Conservation (phyloP, 2,797 vertebrate species). For the Channa striata region DNA sequence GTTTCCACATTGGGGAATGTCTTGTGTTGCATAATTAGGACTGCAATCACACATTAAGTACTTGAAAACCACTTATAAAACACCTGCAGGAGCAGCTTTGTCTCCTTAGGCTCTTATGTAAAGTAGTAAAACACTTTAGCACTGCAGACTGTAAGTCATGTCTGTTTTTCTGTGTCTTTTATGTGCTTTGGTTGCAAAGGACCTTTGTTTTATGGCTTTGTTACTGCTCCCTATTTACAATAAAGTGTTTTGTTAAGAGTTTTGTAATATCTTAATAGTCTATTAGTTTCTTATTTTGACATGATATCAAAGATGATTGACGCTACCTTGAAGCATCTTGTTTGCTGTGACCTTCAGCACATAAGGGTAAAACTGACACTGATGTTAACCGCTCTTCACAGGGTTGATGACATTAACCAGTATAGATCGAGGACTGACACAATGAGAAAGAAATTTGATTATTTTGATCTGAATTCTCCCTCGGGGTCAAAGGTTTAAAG, state of each 20-base stretch:
- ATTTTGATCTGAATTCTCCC: conserved; percentile 34
- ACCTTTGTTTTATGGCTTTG: not conserved
- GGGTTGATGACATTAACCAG: conserved; percentile 37
- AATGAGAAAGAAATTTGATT: conserved; percentile 53
- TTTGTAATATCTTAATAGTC: not conserved
- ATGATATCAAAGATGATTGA: conserved; percentile 30
- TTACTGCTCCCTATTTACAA: conserved; percentile 4
- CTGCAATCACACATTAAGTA: conserved; percentile 9
- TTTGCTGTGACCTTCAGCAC: conserved; percentile 57
- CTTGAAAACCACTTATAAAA: conserved; percentile 9
- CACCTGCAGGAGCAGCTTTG: conserved; percentile 11
- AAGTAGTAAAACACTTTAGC: not conserved
- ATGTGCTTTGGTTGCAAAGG: not conserved
- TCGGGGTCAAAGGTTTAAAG: conserved; percentile 43
- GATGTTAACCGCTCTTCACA: conserved; percentile 56
- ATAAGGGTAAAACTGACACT: conserved; percentile 56
- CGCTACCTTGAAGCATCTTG: conserved; percentile 16
- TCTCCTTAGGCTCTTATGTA: not conserved
- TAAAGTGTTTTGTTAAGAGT: not conserved
- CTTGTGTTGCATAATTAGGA: conserved; percentile 18
- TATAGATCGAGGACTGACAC: conserved; percentile 33
- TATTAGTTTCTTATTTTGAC: conserved; percentile 1
- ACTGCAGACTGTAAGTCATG: not conserved
- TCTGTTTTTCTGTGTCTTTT: conserved; percentile 3
- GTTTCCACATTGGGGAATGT: conserved; percentile 15